Evolutionary conservation across 2,113 vertebrate genomes (phyloP), one percentile per base, ranked within the genome.

Genomic region (Cervus canadensis): DNA sequence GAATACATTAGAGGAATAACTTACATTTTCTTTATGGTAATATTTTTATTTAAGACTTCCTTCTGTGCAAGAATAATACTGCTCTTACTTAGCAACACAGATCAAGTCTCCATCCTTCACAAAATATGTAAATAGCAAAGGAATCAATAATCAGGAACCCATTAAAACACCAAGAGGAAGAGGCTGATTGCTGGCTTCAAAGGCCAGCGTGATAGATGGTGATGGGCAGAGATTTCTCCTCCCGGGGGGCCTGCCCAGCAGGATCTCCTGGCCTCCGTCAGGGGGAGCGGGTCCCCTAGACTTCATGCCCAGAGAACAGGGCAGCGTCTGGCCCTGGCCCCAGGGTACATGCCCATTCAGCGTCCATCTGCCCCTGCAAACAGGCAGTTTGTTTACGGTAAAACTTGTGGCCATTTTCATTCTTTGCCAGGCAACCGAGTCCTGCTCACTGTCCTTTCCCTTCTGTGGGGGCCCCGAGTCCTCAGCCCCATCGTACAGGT

Each of bases 181-280:
- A 23, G 45, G 33, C 40, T 9, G 45, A 28, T 5, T 3, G 4
- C 33, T 0, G 2, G 6, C 30, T 6, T 9, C 36, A 26, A 6
- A 16, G n/a, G 78, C 78, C 45, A 0, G 45, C 3, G 0, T 2
- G 8, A 3, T 0, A 10, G n/a, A 26, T 0, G 0, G 87, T 1
- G 19, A 43, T 0, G 13, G 6, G 14, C 45, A 2, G 83, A 7
- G 54, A 9, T 7, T 2, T 40, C 83, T 67, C 43, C 9, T 33
- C 57, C 26, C 1, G 2, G 67, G 3, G 40, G 40, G 16, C 78
- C 43, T 15, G 54, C 28, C 76, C 33, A 23, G 43, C 1, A 4
- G 28, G 25, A 6, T 40, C 36, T 17, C 23, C 36, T 7, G 12
- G 40, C 6, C 21, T 28, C 45, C 23, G 0, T 2, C 15, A 5